A percentile compares a stretch with the other conserved stretches of the same genome.
phyloP scores from a whole-genome alignment of 1,140 invertebrate species.

The Drosophila elegans region DNA sequence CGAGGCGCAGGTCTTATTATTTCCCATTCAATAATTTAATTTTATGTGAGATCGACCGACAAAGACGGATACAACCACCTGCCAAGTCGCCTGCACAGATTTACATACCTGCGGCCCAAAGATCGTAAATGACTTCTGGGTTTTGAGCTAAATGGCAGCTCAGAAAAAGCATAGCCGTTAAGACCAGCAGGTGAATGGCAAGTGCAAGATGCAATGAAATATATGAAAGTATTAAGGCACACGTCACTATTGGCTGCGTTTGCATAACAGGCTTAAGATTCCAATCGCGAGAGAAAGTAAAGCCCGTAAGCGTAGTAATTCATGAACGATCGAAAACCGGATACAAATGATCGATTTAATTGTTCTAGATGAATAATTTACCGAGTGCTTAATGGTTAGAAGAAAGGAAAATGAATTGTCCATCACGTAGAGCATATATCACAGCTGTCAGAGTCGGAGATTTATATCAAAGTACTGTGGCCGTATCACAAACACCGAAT shows the following conservation, averaged over 20 bases:
- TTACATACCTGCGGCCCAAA: constrained; percentile 32
- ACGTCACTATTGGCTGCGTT: constrained; percentile 40
- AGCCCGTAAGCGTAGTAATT: constrained; percentile 7
- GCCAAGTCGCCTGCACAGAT: constrained; percentile 11
- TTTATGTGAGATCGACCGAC: constrained; percentile 36
- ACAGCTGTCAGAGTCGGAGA: constrained; percentile 28
- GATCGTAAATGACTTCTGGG: constrained; percentile 66
- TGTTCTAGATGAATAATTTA: constrained; percentile 33
- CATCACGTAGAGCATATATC: constrained; percentile 18
- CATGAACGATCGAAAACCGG: constrained; percentile 11
- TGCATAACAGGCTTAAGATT: constrained; percentile 69
- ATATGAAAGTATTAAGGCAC: constrained; percentile 37
- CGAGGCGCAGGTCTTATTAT: constrained; percentile 28
- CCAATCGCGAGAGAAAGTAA: constrained; percentile 62
- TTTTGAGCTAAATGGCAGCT: constrained; percentile 45
- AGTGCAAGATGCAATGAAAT: constrained; percentile 50
- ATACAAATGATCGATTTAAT: constrained; percentile 22
- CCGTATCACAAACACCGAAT: constrained; percentile 11
- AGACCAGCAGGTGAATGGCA: constrained; percentile 66
- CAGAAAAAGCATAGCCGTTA: constrained; percentile 25
- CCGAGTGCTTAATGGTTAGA: constrained; percentile 3
- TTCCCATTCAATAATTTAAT: constrained; percentile 37
- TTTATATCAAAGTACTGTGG: constrained; percentile 32
- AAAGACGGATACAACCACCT: constrained; percentile 25
- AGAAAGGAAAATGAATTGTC: constrained; percentile 26